A percentile compares a stretch with the other conserved stretches of the same genome.
phyloP scores from a whole-genome alignment of 1,140 invertebrate species.

The Polypedilum vanderplanki region DNA sequence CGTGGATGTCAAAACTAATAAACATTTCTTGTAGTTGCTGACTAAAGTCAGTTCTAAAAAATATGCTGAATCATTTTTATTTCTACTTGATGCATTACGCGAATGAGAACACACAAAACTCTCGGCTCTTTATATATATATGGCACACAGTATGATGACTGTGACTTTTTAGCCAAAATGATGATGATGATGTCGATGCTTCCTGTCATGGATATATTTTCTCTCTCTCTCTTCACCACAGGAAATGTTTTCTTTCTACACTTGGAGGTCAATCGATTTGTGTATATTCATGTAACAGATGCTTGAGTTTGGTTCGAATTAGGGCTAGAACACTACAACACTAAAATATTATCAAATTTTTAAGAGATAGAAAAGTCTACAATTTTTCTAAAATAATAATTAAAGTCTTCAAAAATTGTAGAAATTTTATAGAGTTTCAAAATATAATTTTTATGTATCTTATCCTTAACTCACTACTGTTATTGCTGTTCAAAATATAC shows the following conservation, averaged over 20 bases:
- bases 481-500: not conserved
- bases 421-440: no score
- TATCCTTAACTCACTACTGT: no score
- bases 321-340: no score
- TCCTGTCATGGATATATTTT: not conserved
- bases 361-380: no score
- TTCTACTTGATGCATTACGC: slow-evolving; percentile 6
- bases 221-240: not conserved
- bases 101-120: not conserved
- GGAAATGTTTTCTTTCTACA: not conserved
- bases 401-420: no score
- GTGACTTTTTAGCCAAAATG: not conserved
- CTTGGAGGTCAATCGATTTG: slow-evolving; percentile 4
- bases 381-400: no score
- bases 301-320: not conserved
- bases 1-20: slow-evolving; percentile 26
- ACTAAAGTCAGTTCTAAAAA: not conserved
- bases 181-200: slow-evolving; percentile 1
- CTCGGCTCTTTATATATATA: not conserved
- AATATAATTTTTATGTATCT: no score
- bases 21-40: not conserved
- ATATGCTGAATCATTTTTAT: not conserved
- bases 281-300: not conserved
- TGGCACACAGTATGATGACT: not conserved
- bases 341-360: no score